phyloP scores from a whole-genome alignment of 2,888 invertebrate genomes.

The Cecidostiba fungosa region DNA sequence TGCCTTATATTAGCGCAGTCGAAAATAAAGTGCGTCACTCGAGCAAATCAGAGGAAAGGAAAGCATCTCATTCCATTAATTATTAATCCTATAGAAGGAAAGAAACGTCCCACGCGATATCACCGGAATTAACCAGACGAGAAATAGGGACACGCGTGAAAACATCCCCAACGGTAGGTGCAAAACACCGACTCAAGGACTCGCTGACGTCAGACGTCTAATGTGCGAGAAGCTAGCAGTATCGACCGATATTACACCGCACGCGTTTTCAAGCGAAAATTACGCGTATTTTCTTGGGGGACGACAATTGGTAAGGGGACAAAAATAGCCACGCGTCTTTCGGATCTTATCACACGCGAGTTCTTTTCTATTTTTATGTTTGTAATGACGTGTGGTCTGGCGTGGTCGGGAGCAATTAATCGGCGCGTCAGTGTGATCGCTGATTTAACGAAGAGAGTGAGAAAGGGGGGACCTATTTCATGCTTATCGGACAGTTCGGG shows the following conservation, averaged over 20 bases:
- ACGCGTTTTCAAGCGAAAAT: background rate
- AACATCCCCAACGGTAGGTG: background rate
- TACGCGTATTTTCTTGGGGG: background rate
- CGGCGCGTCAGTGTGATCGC: background rate
- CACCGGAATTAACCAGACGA: background rate
- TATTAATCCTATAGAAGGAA: background rate
- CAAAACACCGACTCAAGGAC: constrained; percentile 8
- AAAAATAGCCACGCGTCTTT: background rate
- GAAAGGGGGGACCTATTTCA: background rate
- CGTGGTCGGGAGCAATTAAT: background rate
- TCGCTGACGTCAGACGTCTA: background rate
- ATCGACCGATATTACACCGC: background rate
- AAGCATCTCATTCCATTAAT: background rate
- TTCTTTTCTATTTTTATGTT: background rate
- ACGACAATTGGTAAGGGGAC: background rate
- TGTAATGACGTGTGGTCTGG: background rate
- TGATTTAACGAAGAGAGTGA: background rate
- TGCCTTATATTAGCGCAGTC: too few relatives aligned
- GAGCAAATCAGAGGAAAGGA: background rate
- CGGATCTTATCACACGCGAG: background rate
- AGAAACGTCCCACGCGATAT: background rate
- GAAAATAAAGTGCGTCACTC: too few relatives aligned
- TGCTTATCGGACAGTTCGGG: background rate
- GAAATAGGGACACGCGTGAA: background rate
- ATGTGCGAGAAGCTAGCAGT: background rate